Conservation (phyloP, 2,113 vertebrate species). For the Connochaetes taurinus region DNA sequence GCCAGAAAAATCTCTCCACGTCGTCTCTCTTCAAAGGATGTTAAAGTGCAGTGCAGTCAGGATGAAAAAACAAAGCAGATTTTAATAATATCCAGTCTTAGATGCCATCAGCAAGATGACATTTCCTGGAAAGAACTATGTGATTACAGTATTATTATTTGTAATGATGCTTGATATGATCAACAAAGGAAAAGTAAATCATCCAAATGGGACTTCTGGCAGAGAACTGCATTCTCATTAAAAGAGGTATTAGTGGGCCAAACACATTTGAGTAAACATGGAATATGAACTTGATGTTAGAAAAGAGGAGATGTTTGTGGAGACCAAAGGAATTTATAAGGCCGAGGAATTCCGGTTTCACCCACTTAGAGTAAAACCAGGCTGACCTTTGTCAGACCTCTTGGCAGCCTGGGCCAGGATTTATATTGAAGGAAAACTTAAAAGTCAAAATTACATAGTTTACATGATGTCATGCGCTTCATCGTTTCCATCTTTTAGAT, state of each 20-base stretch:
- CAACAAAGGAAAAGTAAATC: slow-evolving; percentile 54
- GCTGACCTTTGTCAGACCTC: slow-evolving; percentile 15
- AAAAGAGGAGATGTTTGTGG: background rate
- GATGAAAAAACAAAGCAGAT: slow-evolving; percentile 15
- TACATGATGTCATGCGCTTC: background rate
- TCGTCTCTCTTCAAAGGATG: slow-evolving; percentile 1
- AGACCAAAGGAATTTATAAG: slow-evolving; percentile 30
- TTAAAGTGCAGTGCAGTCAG: slow-evolving; percentile 19
- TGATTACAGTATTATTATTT: slow-evolving; percentile 61
- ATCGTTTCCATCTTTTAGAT: background rate
- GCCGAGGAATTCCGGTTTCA: slow-evolving; percentile 21
- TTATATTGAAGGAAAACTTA: slow-evolving; percentile 20
- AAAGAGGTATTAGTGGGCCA: background rate
- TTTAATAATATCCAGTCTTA: slow-evolving; percentile 50
- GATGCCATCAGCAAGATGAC: slow-evolving; percentile 9
- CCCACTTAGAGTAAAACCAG: background rate
- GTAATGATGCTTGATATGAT: slow-evolving; percentile 42
- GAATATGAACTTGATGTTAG: slow-evolving; percentile 5
- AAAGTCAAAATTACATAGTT: slow-evolving; percentile 28
- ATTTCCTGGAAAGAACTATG: slow-evolving; percentile 58
- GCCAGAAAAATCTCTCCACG: background rate
- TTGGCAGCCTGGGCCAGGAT: background rate
- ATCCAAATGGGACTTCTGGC: slow-evolving; percentile 63
- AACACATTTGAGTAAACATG: background rate
- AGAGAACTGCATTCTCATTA: slow-evolving; percentile 31